Evolutionary conservation across 2,888 invertebrate genomes (phyloP).

Genomic region (Chaitophorus viminalis): DNA sequence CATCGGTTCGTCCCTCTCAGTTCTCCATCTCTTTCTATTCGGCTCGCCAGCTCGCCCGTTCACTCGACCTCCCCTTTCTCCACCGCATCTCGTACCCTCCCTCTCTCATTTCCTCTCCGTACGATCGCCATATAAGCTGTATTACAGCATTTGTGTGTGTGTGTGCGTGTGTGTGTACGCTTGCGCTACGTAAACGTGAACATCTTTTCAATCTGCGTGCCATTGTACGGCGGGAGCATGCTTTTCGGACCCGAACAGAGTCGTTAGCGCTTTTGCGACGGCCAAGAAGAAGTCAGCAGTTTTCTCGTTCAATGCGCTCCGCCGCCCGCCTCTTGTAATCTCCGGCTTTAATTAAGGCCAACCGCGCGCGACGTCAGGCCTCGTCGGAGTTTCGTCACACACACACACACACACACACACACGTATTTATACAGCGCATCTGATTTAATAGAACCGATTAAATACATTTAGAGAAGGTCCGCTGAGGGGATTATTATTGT

Average conservation of each 20-base stretch:
- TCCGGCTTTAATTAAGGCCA: constrained; percentile 43
- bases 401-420: background rate
- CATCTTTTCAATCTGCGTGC: constrained; percentile 60
- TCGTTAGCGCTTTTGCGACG: constrained; percentile 48
- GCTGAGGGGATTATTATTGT: no score
- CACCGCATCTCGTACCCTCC: no score
- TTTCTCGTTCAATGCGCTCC: constrained; percentile 48
- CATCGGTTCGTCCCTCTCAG: background rate
- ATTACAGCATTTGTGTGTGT: no score
- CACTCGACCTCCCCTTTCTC: background rate
- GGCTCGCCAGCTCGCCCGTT: background rate
- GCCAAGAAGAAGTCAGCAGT: constrained; percentile 53
- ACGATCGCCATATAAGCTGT: background rate
- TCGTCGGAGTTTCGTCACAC: background rate
- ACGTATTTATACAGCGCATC: background rate
- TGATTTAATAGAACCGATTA: constrained; percentile 14
- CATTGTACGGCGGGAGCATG: constrained; percentile 42
- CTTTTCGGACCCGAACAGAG: constrained; percentile 58
- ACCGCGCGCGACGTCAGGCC: background rate
- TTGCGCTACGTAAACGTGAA: constrained; percentile 2
- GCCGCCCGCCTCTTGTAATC: constrained; percentile 25
- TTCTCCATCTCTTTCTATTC: background rate
- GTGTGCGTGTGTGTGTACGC: no score
- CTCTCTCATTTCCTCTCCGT: no score
- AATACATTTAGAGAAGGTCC: background rate